phyloP scores from a whole-genome alignment of 1,140 invertebrate genomes.

The honey bee (Apis mellifera) region DNA sequence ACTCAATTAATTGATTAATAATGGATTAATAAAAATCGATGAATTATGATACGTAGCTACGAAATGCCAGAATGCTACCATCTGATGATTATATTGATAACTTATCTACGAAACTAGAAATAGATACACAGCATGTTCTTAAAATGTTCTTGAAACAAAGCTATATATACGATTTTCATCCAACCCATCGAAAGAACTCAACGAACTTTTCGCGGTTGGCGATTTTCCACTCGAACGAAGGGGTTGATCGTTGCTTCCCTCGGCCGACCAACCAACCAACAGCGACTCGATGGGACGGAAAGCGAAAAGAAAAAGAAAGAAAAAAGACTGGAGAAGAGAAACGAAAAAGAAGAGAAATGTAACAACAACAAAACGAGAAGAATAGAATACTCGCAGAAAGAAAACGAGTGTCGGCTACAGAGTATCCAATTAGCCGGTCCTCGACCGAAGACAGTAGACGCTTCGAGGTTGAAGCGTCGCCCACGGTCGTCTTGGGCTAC shows the following conservation, averaged over 20 bases:
- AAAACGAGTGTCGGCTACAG: constrained; percentile 49
- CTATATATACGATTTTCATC: not conserved
- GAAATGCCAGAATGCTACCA: too few relatives aligned
- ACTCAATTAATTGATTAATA: too few relatives aligned
- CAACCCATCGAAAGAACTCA: not conserved
- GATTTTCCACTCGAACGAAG: constrained; percentile 13
- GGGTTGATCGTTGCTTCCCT: not conserved
- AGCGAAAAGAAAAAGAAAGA: not conserved
- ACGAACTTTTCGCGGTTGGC: not conserved
- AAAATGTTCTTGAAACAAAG: too few relatives aligned
- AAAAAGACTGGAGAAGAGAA: not conserved
- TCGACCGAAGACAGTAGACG: constrained; percentile 54
- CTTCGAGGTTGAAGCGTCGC: constrained; percentile 32
- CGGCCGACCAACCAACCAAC: not conserved
- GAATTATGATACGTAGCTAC: too few relatives aligned
- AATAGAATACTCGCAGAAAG: constrained; percentile 35
- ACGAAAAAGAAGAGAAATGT: not conserved
- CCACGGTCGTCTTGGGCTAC: constrained; percentile 35
- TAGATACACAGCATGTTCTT: too few relatives aligned
- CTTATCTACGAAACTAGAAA: too few relatives aligned
- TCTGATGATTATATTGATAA: too few relatives aligned
- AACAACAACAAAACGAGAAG: not conserved
- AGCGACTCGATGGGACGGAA: not conserved
- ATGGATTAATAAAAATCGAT: too few relatives aligned
- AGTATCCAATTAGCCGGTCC: constrained; percentile 64